Base-by-base conservation (phyloP, 2,797 vertebrate genomes). In the Octomys mimax region DNA sequence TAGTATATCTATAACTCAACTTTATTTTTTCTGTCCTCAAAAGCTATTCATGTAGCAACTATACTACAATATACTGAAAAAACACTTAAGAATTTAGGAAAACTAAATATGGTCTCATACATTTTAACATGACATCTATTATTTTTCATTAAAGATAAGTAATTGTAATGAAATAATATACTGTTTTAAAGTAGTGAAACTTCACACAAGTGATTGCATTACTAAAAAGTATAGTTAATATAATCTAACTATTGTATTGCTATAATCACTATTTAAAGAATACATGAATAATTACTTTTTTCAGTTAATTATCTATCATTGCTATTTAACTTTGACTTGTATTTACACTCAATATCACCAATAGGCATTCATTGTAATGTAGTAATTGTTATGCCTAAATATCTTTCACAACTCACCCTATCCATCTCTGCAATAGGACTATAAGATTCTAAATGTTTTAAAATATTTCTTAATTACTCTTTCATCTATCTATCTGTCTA, bases 91-190 rank as follows among this genome's bases (percentile, higher is more conserved):
- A 46, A 70, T 71, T 75, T 71, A 87, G 70, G 87, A 87, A 87
- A 87, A 46, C 10, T n/a, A n/a, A 33, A 11, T 62, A 19, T 61
- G 3, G 4, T 36, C 33, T 83, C 21, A 52, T 18, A 42, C 14
- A 36, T 82, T 92, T 77, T 87, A 42, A 73, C 6, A 80, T 68
- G 49, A 66, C 46, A 77, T 61, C 39, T 75, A 71, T 57, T 54
- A 66, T 70, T 86, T 89, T 91, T 75, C 11, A 91, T 80, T 68
- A 75, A 52, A 78, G 62, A 89, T 70, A 70, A 70, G 21, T 84
- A 92, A 70, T 61, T 54, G 13, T 18, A 70, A 89, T 46, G 66
- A 81, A 42, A 10, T 31, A 77, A 81, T 82, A 2, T 36, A 24
- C 33, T 54, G 4, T 66, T 3, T 42, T 33, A 49, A 94, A 94